Evolutionary conservation across 2,113 vertebrate species (phyloP), one percentile per base, ranked within the genome.

Genomic region (Toxotes chatareus): DNA sequence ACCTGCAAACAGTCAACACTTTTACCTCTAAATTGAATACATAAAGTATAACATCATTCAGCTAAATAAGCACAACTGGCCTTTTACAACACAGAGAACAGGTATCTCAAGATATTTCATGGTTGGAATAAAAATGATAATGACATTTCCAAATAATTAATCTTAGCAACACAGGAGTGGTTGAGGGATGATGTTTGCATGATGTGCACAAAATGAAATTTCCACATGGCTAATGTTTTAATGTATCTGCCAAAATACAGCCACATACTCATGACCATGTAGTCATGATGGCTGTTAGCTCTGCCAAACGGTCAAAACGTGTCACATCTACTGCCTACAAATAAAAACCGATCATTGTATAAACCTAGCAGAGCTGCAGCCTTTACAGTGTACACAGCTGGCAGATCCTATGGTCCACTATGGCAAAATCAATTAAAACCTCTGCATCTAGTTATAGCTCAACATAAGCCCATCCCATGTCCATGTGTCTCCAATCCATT

Each of bases 361-460:
- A 32, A 32, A 55, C 44, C 27, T 14, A 56, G 51, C 38, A 31
- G 16, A 23, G 21, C 51, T 74, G 63, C n/a, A 61, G 57, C 38
- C 42, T n/a, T n/a, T n/a, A n/a, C n/a, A n/a, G n/a, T n/a, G n/a
- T n/a, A n/a, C n/a, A n/a, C n/a, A n/a, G n/a, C n/a, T n/a, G n/a
- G n/a, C n/a, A n/a, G n/a, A n/a, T n/a, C n/a, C n/a, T n/a, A n/a
- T n/a, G n/a, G n/a, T n/a, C n/a, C n/a, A n/a, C n/a, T 31, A 60
- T 57, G 32, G 21, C 42, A 38, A 79, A 75, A 67, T 61, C 46
- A 63, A 53, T 72, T 55, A 42, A 76, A 72, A 59, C 38, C 44
- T 74, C 46, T 46, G 11, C 7, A 64, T 73, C 51, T 74, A 67
- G 70, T 56, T 67, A 21, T 38, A 82, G 46, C 53, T 65, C 49